Evolutionary conservation across 2,888 invertebrate species (phyloP).

Genomic region (Hypselothyrea guttata): DNA sequence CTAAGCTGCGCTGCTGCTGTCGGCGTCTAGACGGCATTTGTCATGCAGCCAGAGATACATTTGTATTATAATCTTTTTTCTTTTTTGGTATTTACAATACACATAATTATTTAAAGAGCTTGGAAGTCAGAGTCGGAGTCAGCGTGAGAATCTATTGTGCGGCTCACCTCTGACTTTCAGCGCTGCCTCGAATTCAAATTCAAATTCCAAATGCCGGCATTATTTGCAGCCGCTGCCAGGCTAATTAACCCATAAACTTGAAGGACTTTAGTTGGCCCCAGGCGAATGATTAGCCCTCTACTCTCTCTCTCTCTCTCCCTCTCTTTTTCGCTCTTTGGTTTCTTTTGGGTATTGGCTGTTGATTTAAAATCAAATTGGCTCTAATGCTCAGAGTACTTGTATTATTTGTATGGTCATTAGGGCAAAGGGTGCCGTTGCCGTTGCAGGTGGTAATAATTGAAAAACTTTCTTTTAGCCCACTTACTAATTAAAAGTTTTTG

Average conservation of each 20-base stretch:
- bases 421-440: conserved; percentile 18
- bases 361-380: conserved; percentile 64
- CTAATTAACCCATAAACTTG: conserved; percentile 54
- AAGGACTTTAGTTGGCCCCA: conserved; percentile 27
- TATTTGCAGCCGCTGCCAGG: conserved; percentile 51
- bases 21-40: conserved; percentile 68
- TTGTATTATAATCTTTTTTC: conserved; percentile 47
- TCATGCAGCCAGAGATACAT: conserved; percentile 62
- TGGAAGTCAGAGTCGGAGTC: no score
- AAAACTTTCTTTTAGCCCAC: conserved; percentile 67
- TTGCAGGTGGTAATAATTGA: conserved; percentile 74
- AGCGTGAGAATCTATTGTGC: conserved; percentile 41
- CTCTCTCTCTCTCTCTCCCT: neutral
- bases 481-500: conserved; percentile 70
- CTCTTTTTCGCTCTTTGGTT: no score
- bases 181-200: no score
- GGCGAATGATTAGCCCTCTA: conserved; percentile 55
- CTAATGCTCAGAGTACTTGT: conserved; percentile 34
- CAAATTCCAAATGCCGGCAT: no score
- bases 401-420: conserved; percentile 44
- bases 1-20: conserved; percentile 46
- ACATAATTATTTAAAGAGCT: no score
- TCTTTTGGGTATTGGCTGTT: conserved; percentile 60
- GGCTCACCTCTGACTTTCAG: conserved; percentile 47
- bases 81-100: no score